A percentile compares a stretch with the other conserved stretches of the same genome.
Conservation (phyloP, 2,797 vertebrate species). For the Labroides dimidiatus region DNA sequence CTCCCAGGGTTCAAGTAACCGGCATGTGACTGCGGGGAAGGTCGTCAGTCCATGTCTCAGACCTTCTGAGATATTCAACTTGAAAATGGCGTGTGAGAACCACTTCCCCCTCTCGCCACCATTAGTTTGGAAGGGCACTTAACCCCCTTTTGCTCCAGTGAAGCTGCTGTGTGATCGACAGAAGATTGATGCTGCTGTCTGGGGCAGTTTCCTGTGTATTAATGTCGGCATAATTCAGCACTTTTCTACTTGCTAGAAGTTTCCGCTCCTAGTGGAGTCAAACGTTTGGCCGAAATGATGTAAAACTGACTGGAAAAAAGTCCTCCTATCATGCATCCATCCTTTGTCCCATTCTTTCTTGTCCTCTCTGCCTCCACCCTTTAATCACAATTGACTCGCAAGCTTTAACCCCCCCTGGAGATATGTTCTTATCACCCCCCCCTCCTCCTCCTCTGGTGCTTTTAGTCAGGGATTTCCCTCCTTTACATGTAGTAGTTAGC, state of each 20-base stretch:
- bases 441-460: constrained; percentile 40
- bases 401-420: constrained; percentile 55
- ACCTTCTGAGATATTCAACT: constrained; percentile 46
- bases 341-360: constrained; percentile 29
- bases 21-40: background rate
- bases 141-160: constrained; percentile 67
- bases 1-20: background rate
- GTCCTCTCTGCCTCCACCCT: constrained; percentile 30
- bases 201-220: constrained; percentile 42
- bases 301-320: constrained; percentile 27
- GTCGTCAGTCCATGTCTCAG: constrained; percentile 9
- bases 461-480: constrained; percentile 70
- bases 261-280: no score
- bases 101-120: constrained; percentile 23
- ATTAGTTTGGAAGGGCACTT: constrained; percentile 65
- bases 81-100: constrained; percentile 20
- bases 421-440: constrained; percentile 47
- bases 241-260: background rate
- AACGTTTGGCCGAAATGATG: no score
- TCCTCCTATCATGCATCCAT: constrained; percentile 40
- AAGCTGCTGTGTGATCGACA: constrained; percentile 54
- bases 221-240: constrained; percentile 18
- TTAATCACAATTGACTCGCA: constrained; percentile 49
- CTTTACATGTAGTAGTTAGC: constrained; percentile 73
- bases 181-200: constrained; percentile 46